Evolutionary conservation across 2,888 invertebrate species (phyloP), one percentile per base, ranked within the genome.

Genomic region (Drosophila paramelanica): DNA sequence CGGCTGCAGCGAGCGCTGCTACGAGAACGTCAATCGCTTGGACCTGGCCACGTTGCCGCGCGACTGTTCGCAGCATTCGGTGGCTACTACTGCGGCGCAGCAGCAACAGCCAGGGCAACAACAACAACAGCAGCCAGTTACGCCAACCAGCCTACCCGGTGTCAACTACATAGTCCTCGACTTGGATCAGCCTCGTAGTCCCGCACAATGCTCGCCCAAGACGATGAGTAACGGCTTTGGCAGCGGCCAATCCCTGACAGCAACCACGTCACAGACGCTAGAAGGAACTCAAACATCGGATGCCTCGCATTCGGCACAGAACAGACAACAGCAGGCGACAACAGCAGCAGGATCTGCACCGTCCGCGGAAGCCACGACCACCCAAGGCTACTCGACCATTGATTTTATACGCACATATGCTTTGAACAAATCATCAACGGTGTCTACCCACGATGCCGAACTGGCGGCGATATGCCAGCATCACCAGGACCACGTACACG

Each of bases 361-460:
- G 1, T 31, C 49, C 0, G 13, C 47, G 0, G 87, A 77, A 0
- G 25, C 67, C 0, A 52, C 73, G 5, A 45, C 71, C 14, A 79
- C 88, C 0, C 86, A 83, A 0, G 91, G 90, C 27, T 90, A 90
- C 41, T 91, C 91, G 6, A 90, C 96, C 1, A 99, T 98, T 81
- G 98, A 98, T 93, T 98, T 98, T 92, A 96, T 98, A 87, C 97
- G 97, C 93, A 98, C 98, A 0, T 96, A 96, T 57, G 98, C 98
- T 23, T 93, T 98, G 31, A 96, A 96, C 20, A 95, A 95, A 89
- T 96, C 97, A 0, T 68, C 88, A 4, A 67, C 70, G 5, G 85
- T 81, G 6, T 75, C 81, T 38, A 75, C 66, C 3, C 89, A 87
- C 23, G 72, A 79, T 5, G 39, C 20, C 27, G 77, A 79, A 2